Evolutionary conservation across 2,888 invertebrate genomes (phyloP), one percentile per base, ranked within the genome.

Genomic region (Acronicta leporina): DNA sequence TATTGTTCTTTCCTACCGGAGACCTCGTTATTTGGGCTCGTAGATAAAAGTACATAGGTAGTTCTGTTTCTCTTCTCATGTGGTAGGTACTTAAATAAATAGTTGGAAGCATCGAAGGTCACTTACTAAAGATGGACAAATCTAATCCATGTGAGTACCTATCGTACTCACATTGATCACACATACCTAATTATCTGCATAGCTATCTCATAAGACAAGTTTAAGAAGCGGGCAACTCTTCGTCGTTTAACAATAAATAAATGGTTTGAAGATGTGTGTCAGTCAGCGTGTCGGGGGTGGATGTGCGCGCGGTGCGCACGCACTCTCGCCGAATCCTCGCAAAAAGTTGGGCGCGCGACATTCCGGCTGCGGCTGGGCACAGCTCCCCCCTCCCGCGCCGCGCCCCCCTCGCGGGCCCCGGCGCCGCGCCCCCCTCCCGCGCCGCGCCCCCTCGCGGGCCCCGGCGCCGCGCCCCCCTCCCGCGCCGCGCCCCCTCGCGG

Each of bases 291-390:
- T 52, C 73, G 65, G 45, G 20, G n/a, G 41, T 35, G 33, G 15
- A 10, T 25, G 43, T 40, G 57, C 55, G 63, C 48, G 56, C 43
- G 45, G 14, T 14, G 33, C 35, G 33, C 11, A 4, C 33, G 33
- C 33, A 20, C 43, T 40, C 44, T 54, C 52, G 64, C 50, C 47
- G 49, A 58, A 41, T 49, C 54, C 52, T 49, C 50, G 57, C 62
- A 70, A 70, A 74, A 74, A 67, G 57, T 51, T 48, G 38, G 20
- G 46, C 60, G 59, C 50, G 48, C 67, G 50, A 14, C 74, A 74
- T 67, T 72, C 72, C 57, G 44, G 1, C 43, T 33, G 27, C 30
- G 25, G n/a, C 49, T 33, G 25, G 33, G 40, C 46, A 8, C 33
- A 20, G 48, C 5, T 41, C 27, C 6, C n/a, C 48, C n/a, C 25